A percentile compares a stretch with the other conserved stretches of the same genome.
Evolutionary conservation across 2,888 invertebrate genomes (phyloP).

Genomic region (Pammene aurita): DNA sequence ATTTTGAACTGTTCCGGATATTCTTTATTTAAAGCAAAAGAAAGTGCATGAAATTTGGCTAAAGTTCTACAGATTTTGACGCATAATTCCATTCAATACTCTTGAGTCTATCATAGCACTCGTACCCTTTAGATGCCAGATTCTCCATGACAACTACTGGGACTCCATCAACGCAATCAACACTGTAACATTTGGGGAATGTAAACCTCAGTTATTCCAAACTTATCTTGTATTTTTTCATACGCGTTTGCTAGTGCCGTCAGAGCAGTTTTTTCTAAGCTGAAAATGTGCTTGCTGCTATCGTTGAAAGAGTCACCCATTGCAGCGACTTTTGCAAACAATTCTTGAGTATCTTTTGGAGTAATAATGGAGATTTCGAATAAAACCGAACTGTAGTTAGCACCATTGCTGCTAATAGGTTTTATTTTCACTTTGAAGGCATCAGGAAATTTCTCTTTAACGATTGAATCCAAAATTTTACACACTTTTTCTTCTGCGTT

Average conservation of each 20-base stretch:
- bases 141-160: slow-evolving; percentile 24
- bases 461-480: background rate
- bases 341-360: background rate
- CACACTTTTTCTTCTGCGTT: background rate
- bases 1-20: slow-evolving; percentile 14
- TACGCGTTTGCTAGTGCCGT: background rate
- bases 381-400: background rate
- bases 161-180: background rate
- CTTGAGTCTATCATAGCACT: slow-evolving; percentile 9
- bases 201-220: background rate
- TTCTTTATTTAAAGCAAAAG: slow-evolving; percentile 16
- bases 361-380: background rate
- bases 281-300: background rate
- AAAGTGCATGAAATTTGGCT: slow-evolving; percentile 31
- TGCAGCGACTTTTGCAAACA: slow-evolving; percentile 1
- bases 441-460: background rate
- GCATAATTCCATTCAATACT: slow-evolving; percentile 22
- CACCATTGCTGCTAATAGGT: background rate
- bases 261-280: background rate
- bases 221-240: slow-evolving; percentile 20
- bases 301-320: background rate
- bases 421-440: slow-evolving; percentile 5
- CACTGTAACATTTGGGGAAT: slow-evolving; percentile 17
- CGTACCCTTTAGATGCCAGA: slow-evolving; percentile 20
- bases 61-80: slow-evolving; percentile 20